Base-by-base conservation (phyloP, 2,113 vertebrate species). In the human region DNA sequence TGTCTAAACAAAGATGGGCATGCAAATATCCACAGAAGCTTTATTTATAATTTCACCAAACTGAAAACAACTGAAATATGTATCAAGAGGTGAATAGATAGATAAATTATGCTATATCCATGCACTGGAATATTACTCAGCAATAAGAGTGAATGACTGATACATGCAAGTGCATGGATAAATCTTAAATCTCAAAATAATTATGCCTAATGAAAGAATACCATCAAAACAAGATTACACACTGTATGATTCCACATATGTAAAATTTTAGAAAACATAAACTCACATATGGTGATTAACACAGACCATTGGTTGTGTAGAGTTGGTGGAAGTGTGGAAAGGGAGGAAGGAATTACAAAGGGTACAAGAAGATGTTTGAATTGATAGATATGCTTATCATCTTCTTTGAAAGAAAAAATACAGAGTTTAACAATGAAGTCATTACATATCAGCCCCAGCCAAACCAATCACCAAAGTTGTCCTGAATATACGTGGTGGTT, bases 181-280 rank as follows among this genome's bases (percentile, higher is more conserved):
- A 92, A 50, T 57, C 38, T 95, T 75, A 52, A 92, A 50, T 57
- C 38, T 95, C 38, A 86, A 87, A 84, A 73, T 79, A 94, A 82
- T 87, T 70, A 73, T 25, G 43, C 45, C 30, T 18, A 30, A 13
- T 66, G 50, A 68, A 96, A 91, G 55, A 92, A 80, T 87, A 0
- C 6, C 64, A 8, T 66, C 20, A 70, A 95, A 61, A 57, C 40
- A 61, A 94, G 35, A 55, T 64, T 76, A 78, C 12, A 10, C 5
- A 59, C 25, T 59, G 16, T 43, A 40, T 50, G 43, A 81, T 75
- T 80, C 6, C 12, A 72, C 40, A 22, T 64, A 38, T 10, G 7
- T 72, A 50, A 82, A 61, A 64, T 22, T 82, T 83, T 86, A 68
- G 73, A 66, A 96, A 73, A 61, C 8, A 40, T 66, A 32, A 72